Evolutionary conservation across 2,888 invertebrate genomes (phyloP).

Genomic region (Aleiodes leptofemur): DNA sequence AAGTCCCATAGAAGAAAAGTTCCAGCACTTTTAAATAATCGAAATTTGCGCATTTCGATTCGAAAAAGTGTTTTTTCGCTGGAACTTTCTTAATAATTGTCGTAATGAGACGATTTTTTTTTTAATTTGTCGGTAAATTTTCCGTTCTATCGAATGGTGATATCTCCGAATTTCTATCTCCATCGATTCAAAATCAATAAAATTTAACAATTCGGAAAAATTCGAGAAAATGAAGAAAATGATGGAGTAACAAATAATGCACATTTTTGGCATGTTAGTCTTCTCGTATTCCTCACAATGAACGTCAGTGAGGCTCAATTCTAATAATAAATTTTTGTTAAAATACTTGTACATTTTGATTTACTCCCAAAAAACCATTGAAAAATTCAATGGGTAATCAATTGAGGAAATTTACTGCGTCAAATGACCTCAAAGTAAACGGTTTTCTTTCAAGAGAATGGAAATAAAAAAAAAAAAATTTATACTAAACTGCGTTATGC

Average conservation of each 20-base stretch:
- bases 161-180: too few relatives aligned
- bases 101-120: too few relatives aligned
- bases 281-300: slow-evolving; percentile 53
- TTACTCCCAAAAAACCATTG: slow-evolving; percentile 1
- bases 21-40: not conserved
- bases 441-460: slow-evolving; percentile 1
- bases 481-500: not conserved
- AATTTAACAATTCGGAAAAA: too few relatives aligned
- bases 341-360: slow-evolving; percentile 15
- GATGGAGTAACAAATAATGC: too few relatives aligned
- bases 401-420: not conserved
- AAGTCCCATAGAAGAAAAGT: not conserved
- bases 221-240: too few relatives aligned
- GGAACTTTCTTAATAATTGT: too few relatives aligned
- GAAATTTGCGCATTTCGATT: not conserved
- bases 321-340: slow-evolving; percentile 48
- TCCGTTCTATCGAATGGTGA: too few relatives aligned
- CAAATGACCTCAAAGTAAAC: not conserved
- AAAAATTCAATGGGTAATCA: slow-evolving; percentile 8
- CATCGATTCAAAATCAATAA: too few relatives aligned
- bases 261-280: too few relatives aligned
- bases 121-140: too few relatives aligned
- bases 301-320: slow-evolving; percentile 48
- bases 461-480: not conserved
- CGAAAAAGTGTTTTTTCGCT: not conserved